Base-by-base conservation (phyloP, 2,113 vertebrate genomes). In the Fregetta grallaria region DNA sequence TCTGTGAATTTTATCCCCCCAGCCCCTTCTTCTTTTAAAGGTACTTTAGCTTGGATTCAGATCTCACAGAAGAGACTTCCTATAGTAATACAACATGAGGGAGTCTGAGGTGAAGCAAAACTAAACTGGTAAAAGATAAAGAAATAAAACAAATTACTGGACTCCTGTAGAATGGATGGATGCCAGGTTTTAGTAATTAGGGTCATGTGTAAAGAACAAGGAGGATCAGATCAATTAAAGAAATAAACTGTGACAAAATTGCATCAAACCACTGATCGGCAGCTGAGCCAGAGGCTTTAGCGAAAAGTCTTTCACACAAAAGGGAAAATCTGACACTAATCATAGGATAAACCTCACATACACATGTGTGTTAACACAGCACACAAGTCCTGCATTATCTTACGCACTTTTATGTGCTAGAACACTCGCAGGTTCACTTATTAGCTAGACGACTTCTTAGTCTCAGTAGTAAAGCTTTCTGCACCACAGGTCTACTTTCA, bases 161-260 rank as follows among this genome's bases (percentile, higher is more conserved):
- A 92, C 52, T 96, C 59, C 27, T 91, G n/a, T 44, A 91, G 52
- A 90, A 65, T 71, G 81, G 85, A 89, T 70, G 34, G 68, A 81
- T 91, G 61, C 77, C 94, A 95, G 90, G 44, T 87, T 90, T 84
- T 83, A 63, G 91, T 92, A 96, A 94, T 68, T 88, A 82, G 63
- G 56, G 82, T 58, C 47, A 88, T 68, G 77, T 59, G 66, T 76
- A 92, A 84, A 72, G 52, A 90, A 97, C 81, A 86, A 61, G 50
- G 56, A 92, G 83, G 86, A 97, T 92, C 75, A 91, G 47, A 93
- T 92, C 93, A 77, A 86, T 81, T 95, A 92, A 92, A 92, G 92
- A 96, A 92, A 89, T 72, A 96, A 95, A 96, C 77, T 68, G 75
- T 85, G 63, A 93, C 66, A 88, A 94, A 95, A 97, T 52, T 70